A percentile compares a stretch with the other conserved stretches of the same genome.
These are phyloP conservation scores for Tetraneura akinire DNA, from an alignment of 1,140 invertebrate genomes.

Conservation along the genomic window DNA sequence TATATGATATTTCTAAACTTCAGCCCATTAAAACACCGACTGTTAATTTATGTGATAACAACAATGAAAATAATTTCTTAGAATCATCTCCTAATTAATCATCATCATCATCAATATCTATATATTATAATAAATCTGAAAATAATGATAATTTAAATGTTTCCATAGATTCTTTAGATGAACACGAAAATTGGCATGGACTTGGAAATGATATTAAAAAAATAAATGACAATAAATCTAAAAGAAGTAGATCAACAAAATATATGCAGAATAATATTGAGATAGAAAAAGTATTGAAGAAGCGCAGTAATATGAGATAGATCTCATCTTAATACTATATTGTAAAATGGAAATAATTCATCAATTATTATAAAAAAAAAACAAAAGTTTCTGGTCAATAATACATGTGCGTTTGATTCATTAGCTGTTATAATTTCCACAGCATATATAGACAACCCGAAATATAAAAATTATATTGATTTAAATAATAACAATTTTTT, in stretches of 20 bases:
- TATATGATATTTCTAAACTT: background rate
- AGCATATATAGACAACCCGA: conserved; percentile 2
- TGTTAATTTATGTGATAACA: background rate
- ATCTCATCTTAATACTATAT: background rate
- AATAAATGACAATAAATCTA: background rate
- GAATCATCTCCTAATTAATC: background rate
- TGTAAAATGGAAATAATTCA: background rate
- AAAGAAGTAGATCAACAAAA: background rate
- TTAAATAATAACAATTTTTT: background rate
- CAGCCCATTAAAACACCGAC: too few species aligned
- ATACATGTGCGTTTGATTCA: background rate
- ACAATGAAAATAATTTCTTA: background rate
- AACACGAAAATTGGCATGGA: background rate
- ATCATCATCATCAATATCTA: background rate
- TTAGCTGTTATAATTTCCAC: background rate
- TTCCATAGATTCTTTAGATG: background rate
- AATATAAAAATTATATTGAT: background rate
- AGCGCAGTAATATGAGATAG: background rate
- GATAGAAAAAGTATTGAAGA: background rate
- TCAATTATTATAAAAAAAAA: background rate
- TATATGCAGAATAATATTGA: background rate
- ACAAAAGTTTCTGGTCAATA: background rate
- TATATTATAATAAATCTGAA: background rate
- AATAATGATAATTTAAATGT: background rate
- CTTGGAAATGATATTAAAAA: background rate